Percentiles rank a stretch among this genome's conserved stretches.
Conservation (phyloP, 2,113 vertebrate species). For the Platanista minor region DNA sequence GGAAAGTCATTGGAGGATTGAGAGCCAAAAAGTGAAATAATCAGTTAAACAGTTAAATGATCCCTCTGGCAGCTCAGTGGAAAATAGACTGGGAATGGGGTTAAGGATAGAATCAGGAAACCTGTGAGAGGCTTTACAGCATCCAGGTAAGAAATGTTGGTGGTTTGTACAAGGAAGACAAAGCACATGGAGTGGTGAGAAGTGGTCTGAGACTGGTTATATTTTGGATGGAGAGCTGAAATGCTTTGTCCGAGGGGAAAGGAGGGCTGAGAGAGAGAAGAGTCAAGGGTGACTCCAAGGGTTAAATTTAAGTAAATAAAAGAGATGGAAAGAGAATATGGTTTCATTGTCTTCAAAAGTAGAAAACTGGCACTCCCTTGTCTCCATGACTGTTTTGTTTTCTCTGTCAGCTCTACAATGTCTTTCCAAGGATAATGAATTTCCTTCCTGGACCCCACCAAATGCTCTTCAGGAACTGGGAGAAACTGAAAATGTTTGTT, state of each 20-base stretch:
- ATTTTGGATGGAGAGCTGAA: neutral
- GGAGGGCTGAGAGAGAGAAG: neutral
- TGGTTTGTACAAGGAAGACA: neutral
- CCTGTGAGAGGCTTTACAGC: neutral
- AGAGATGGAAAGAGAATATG: neutral
- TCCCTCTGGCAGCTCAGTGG: neutral
- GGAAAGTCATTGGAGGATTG: neutral
- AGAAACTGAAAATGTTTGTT: constrained; percentile 63
- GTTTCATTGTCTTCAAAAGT: neutral
- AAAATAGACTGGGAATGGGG: neutral
- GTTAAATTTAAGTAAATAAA: neutral
- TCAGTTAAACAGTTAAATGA: neutral
- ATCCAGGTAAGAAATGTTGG: neutral
- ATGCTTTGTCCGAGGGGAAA: neutral
- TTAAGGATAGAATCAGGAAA: neutral
- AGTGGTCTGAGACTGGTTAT: neutral
- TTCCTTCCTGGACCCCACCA: constrained; percentile 83
- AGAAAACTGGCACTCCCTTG: neutral
- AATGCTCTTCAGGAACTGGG: constrained; percentile 55
- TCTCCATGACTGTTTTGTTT: neutral
- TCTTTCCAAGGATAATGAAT: constrained; percentile 79
- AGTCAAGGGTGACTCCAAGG: neutral
- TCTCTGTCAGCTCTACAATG: constrained; percentile 78
- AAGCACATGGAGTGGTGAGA: neutral
- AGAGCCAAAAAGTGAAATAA: neutral